Conservation (phyloP, 2,888 invertebrate species). For the Iphiclides podalirius region DNA sequence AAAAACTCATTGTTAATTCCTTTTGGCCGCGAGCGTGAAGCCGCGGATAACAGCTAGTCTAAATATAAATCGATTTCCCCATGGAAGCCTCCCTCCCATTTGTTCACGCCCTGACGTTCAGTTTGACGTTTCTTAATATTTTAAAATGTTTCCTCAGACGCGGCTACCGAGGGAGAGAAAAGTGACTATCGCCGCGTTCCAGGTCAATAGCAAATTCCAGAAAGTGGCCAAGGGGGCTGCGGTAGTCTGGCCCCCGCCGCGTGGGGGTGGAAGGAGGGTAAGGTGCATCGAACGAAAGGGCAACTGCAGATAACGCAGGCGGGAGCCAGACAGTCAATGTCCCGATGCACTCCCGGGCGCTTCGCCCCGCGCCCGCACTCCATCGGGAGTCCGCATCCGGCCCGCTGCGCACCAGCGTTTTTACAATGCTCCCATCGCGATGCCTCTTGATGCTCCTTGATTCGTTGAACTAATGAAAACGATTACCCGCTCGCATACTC, state of each 20-base stretch:
- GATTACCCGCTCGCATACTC: slow-evolving; percentile 65
- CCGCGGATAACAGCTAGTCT: too few relatives aligned
- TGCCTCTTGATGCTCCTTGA: slow-evolving; percentile 43
- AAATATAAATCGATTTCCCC: too few relatives aligned
- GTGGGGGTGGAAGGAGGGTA: slow-evolving; percentile 66
- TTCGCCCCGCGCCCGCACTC: slow-evolving; percentile 37
- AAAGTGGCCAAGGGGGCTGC: slow-evolving; percentile 57
- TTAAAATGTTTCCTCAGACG: background rate
- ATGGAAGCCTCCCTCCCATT: too few relatives aligned
- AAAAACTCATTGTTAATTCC: too few relatives aligned
- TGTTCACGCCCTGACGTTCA: too few relatives aligned
- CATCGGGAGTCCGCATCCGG: slow-evolving; percentile 69
- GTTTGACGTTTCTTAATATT: too few relatives aligned
- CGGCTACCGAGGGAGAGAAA: slow-evolving; percentile 2
- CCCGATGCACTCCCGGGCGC: slow-evolving; percentile 66
- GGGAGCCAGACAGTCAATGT: slow-evolving; percentile 77
- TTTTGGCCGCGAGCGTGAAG: too few relatives aligned
- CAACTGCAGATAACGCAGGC: slow-evolving; percentile 78
- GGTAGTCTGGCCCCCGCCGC: slow-evolving; percentile 54
- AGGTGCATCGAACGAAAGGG: slow-evolving; percentile 78
- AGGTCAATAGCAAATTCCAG: slow-evolving; percentile 68
- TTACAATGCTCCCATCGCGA: slow-evolving; percentile 46
- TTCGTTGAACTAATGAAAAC: slow-evolving; percentile 64
- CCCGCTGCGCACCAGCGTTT: slow-evolving; percentile 52
- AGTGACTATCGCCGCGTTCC: slow-evolving; percentile 44